Evolutionary conservation across 2,797 vertebrate genomes (phyloP).

Genomic region (Menidia menidia): DNA sequence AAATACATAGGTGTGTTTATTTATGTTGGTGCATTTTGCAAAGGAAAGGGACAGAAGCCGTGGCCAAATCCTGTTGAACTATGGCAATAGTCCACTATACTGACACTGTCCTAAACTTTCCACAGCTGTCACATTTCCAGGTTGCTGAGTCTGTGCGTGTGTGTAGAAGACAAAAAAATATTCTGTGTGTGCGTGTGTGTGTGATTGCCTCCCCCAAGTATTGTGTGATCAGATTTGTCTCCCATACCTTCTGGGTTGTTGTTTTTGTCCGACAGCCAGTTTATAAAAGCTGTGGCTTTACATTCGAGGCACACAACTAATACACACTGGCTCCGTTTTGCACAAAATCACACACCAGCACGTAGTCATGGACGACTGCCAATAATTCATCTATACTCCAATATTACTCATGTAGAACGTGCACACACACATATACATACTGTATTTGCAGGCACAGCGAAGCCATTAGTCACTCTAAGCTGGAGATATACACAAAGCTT

Average conservation of each 20-base stretch:
- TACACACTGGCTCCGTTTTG: constrained; percentile 35
- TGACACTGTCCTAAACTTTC: constrained; percentile 73
- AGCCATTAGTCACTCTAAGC: constrained; percentile 63
- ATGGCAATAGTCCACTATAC: constrained; percentile 53
- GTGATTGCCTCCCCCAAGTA: constrained; percentile 50
- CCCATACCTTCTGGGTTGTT: constrained; percentile 73
- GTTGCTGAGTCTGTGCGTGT: constrained; percentile 59
- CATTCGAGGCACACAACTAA: constrained; percentile 10
- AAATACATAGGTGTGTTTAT: constrained; percentile 59
- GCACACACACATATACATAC: constrained; percentile 36
- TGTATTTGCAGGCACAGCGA: constrained; percentile 56
- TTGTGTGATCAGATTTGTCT: constrained; percentile 75
- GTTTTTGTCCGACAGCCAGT: constrained; percentile 71
- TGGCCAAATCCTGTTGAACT: constrained; percentile 56
- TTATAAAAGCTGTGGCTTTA: constrained; percentile 59
- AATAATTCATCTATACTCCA: constrained; percentile 76
- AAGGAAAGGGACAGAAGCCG: constrained; percentile 47
- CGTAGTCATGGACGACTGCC: constrained; percentile 63
- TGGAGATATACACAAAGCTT: constrained; percentile 52
- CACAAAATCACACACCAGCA: constrained; percentile 38
- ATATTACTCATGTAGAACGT: constrained; percentile 68
- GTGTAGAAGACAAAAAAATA: constrained; percentile 51
- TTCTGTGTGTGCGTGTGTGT: constrained; percentile 25
- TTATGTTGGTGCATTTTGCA: constrained; percentile 62
- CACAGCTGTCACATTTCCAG: constrained; percentile 66